Base-by-base conservation (phyloP, 1,140 invertebrate genomes). In the Drosophila erecta region DNA sequence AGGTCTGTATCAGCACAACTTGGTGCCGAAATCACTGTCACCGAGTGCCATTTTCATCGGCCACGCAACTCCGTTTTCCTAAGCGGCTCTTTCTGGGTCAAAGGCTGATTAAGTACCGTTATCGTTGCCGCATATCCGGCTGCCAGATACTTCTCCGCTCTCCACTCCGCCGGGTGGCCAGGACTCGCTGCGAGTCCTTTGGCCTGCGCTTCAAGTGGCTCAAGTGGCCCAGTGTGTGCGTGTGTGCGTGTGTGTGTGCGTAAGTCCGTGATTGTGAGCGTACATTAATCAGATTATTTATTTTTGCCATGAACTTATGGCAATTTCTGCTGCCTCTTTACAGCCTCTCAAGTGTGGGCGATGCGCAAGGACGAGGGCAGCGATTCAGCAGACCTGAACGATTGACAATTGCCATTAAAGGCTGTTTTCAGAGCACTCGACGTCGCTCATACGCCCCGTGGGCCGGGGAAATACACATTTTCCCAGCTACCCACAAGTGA, bases 31-130 rank as follows among this genome's bases (percentile, higher is more conserved):
- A 33, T 33, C 27, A 33, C 27, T 11, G 24, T 49, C 8, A 8
- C n/a, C 54, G 14, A 38, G 4, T 37, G 50, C 11, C 8, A 17
- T 50, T 15, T n/a, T 10, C 24, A 33, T 12, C 4, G 27, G 24
- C 10, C 4, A 11, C 5, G 6, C 6, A 4, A 8, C 27, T 33
- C n/a, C 47, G 15, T 35, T 15, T 33, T 43, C 22, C 41, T 53
- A 14, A 27, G 37, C 43, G 17, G 6, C 37, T 37, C 35, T 35
- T 12, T 47, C 37, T 74, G 58, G 51, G 71, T 55, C 81, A 81
- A 85, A 86, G 85, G 81, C 77, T 77, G 77, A 86, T 70, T 85
- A 85, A 85, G 77, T 85, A 50, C 69, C 73, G 74, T 62, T 74
- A 76, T 70, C 58, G 54, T 22, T 38, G 46, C 49, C 58, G 53